Evolutionary conservation across 2,797 vertebrate genomes (phyloP), one percentile per base, ranked within the genome.

Genomic region (Spinus pinus): DNA sequence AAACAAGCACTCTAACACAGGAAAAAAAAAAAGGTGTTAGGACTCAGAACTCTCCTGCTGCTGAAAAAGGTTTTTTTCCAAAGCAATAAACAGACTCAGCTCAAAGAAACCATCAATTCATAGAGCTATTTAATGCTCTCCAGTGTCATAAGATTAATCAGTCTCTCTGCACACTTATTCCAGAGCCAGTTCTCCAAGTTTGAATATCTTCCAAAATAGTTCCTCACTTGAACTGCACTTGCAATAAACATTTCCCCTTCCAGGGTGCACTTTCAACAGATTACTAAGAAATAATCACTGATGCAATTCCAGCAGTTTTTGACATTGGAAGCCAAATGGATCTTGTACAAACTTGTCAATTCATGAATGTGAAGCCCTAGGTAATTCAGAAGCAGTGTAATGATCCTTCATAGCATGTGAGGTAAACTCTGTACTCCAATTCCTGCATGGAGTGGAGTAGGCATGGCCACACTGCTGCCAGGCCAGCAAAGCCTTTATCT

Each of bases 191-290:
- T 41, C 46, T 85, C 64, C 37, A 50, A 18, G 49, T 70, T 0
- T 94, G 88, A 96, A 37, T 54, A 74, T 35, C 47, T 81, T 94
- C 90, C 96, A 92, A 92, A 95, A 25, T 77, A 66, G 74, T 51
- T 90, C 69, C 79, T 87, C 86, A 65, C 57, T 81, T 60, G 75
- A 94, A 28, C 51, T 84, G 21, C 27, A 35, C 46, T 73, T 58
- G 72, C 74, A 90, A 97, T 46, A 14, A 60, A 56, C 37, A 85
- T 90, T 84, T 88, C 85, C 71, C 81, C n/a, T 90, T 91, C 65
- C 81, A 72, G 54, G 23, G 33, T 66, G 62, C 69, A 73, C 49
- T 94, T 95, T 81, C 69, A 86, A 71, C 44, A 87, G 91, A 78
- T 81, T 66, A 21, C 61, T 31, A 84, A 71, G 65, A 89, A 88